Evolutionary conservation across 2,888 invertebrate species (phyloP), one percentile per base, ranked within the genome.

Genomic region (Muscina levida): DNA sequence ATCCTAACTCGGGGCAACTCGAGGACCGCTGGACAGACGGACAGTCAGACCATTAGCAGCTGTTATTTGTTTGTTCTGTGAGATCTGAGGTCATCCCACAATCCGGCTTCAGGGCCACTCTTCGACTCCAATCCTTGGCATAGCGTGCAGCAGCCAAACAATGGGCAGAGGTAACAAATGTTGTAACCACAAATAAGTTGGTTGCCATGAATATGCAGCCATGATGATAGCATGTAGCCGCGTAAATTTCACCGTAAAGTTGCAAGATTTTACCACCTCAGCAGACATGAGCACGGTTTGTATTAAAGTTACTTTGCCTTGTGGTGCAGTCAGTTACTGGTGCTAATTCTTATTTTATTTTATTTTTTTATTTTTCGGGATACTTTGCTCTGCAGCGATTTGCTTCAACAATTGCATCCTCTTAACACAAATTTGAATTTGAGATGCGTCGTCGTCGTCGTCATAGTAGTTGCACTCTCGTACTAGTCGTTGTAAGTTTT

Each of bases 11-110:
- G 46, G 57, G 70, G 46, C n/a, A 10, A 67, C 22, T 10, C 10
- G 22, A 22, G 19, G 53, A 22, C 22, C 17, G 19, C 1, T 26
- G 1, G 22, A 39, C 11, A 22, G 39, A 17, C 6, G 22, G 2
- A 42, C 37, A 2, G 42, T 42, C 15, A 11, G 15, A 39, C 31
- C 15, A 78, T 44, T 39, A 48, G 19, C 24, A 42, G 56, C 13
- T 65, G 56, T 46, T 62, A 19, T 75, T 68, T 62, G 31, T 75
- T 68, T 65, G 56, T 70, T 76, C 66, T 22, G 67, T 31, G 1
- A 48, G 31, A 31, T 62, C 72, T 59, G 72, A 76, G 76, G 76
- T 80, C 72, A 73, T 70, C 24, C 57, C 26, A 68, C 53, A 15
- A 56, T 39, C n/a, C 39, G 15, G 2, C n/a, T 42, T 10, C 19